Evolutionary conservation across 2,888 invertebrate genomes (phyloP), one percentile per base, ranked within the genome.

Genomic region (Cloeon dipterum): DNA sequence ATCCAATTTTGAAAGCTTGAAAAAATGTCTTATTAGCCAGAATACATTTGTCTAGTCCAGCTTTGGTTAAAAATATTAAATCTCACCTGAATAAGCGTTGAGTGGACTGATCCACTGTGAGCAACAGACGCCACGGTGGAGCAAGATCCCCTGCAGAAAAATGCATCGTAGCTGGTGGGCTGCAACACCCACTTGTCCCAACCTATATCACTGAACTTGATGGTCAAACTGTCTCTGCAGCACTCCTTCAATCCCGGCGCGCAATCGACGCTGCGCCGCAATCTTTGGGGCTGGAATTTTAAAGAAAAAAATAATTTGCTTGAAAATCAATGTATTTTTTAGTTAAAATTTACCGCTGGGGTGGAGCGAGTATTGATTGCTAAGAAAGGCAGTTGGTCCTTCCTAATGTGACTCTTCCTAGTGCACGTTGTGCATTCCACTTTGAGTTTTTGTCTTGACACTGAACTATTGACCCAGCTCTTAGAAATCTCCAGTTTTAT

Each of bases 161-260:
- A 82, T 0, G 86, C 85, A 48, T 83, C 73, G 54, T 85, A 86
- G 1, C 81, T 82, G 11, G 66, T 62, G 0, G 86, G 86, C 44
- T 70, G 65, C 42, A 86, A 67, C 41, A 86, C 82, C 85, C 85
- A 86, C 53, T 82, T 75, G 46, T 73, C 72, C 86, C 86, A 86
- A 34, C 83, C 83, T 38, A 86, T 71, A 29, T 82, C 79, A 41
- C 70, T 70, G 51, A 86, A 86, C 43, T 75, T 76, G 42, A 88
- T 74, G 50, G 75, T 78, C 1, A 86, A 62, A 26, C 74, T 73
- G 51, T 85, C 83, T 11, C 82, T 60, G 52, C 86, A 86, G 53
- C 85, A 86, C 47, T 79, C 81, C 23, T 69, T 74, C 42, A 71
- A 58, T 3, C 68, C 69, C 20, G 71, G 64, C 1, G 65, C 62